These are phyloP conservation scores for Brassicogethes aeneus DNA, from an alignment of 2,888 invertebrate genomes.

Conservation along the genomic window DNA sequence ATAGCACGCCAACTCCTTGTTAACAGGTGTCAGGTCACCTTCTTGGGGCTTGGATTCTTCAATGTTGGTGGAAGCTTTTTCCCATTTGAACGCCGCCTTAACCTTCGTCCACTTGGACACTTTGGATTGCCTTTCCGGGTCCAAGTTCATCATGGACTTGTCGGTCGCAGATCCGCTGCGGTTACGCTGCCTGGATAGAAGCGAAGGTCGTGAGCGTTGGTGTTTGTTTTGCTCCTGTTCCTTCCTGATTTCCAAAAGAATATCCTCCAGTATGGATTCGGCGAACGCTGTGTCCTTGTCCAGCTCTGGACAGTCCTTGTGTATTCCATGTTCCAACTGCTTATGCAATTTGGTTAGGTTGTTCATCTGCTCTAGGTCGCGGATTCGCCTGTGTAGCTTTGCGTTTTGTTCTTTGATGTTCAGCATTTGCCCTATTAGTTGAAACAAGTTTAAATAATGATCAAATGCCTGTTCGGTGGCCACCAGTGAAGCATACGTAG, in stretches of 20 bases:
- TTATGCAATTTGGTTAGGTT: constrained; percentile 53
- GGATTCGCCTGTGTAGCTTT: constrained; percentile 55
- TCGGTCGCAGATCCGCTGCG: constrained; percentile 54
- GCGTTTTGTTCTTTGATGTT: constrained; percentile 64
- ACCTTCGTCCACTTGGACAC: constrained; percentile 85
- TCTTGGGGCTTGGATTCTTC: constrained; percentile 39
- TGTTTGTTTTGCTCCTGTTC: constrained; percentile 33
- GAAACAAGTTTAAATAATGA: constrained; percentile 69
- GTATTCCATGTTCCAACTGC: constrained; percentile 40
- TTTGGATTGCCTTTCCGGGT: constrained; percentile 40
- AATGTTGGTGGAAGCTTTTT: constrained; percentile 50
- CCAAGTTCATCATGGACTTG: constrained; percentile 10
- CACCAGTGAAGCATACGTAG: constrained; percentile 48
- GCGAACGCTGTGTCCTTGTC: constrained; percentile 55
- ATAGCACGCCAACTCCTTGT: constrained; percentile 45
- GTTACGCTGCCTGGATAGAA: constrained; percentile 40
- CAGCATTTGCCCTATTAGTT: constrained; percentile 67
- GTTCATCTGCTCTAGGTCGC: constrained; percentile 64
- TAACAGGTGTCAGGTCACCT: constrained; percentile 41
- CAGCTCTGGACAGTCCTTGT: constrained; percentile 46
- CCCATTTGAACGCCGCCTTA: constrained; percentile 83
- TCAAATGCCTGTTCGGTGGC: constrained; percentile 61
- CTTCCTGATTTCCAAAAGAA: constrained; percentile 42
- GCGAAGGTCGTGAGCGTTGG: constrained; percentile 39
- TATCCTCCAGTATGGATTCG: constrained; percentile 54